A percentile compares a stretch with the other conserved stretches of the same genome.
phyloP scores from a whole-genome alignment of 2,888 invertebrate genomes.

The Megastigmus dorsalis region DNA sequence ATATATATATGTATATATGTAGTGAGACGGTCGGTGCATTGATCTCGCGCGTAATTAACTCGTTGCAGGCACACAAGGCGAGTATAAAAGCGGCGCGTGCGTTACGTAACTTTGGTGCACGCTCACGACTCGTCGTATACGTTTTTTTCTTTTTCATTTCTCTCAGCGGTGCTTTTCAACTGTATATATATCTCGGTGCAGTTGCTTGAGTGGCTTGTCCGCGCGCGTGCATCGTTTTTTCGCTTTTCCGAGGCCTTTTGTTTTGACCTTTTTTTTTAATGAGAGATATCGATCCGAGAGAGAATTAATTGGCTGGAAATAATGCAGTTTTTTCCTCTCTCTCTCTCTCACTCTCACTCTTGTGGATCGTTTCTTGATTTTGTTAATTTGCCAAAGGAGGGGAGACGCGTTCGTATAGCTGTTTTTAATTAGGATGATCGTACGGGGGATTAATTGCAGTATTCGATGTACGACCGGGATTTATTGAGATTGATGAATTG shows the following conservation, averaged over 20 bases:
- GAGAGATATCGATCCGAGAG: slow-evolving; percentile 9
- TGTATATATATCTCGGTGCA: background rate
- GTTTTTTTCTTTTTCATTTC: background rate
- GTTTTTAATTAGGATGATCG: slow-evolving; percentile 35
- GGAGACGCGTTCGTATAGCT: too few relatives aligned
- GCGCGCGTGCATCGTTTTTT: background rate
- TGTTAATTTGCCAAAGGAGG: background rate
- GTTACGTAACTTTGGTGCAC: background rate
- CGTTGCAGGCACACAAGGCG: too few relatives aligned
- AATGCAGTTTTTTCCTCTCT: slow-evolving; percentile 1
- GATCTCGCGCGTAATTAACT: slow-evolving; percentile 37
- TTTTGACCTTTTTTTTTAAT: background rate
- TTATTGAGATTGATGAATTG: slow-evolving; percentile 8
- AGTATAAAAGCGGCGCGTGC: background rate
- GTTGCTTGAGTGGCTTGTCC: background rate
- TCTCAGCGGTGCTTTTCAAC: background rate
- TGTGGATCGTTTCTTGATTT: too few relatives aligned
- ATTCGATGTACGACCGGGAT: background rate
- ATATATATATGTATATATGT: too few relatives aligned
- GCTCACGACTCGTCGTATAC: background rate
- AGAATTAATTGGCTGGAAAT: slow-evolving; percentile 39
- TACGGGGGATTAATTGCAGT: slow-evolving; percentile 12
- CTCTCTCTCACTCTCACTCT: too few relatives aligned
- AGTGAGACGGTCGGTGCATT: background rate
- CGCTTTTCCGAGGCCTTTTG: background rate